Conservation (phyloP, 2,888 invertebrate genomes). For the Caenorhabditis parvicauda region DNA sequence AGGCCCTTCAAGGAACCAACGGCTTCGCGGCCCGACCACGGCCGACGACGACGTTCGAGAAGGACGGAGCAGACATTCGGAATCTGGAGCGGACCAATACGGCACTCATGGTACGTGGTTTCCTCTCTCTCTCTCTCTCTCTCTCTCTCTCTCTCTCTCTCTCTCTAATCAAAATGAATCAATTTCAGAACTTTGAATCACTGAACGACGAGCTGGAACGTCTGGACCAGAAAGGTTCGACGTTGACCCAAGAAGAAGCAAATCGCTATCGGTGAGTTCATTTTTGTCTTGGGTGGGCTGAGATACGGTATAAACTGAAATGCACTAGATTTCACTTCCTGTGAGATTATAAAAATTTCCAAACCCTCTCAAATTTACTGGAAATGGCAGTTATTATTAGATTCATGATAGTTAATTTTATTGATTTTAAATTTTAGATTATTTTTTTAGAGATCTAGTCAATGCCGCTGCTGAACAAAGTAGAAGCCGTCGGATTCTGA, state of each 20-base stretch:
- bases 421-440: background rate
- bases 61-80: constrained; percentile 23
- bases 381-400: too few relatives aligned
- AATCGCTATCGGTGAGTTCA: constrained; percentile 23
- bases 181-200: constrained; percentile 33
- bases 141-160: background rate
- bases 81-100: constrained; percentile 30
- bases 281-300: background rate
- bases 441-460: constrained; percentile 11
- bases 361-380: too few relatives aligned
- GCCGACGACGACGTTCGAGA: constrained; percentile 16
- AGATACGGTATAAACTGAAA: background rate
- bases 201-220: constrained; percentile 45
- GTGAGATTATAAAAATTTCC: too few relatives aligned
- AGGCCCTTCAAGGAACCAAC: constrained; percentile 33
- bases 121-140: too few relatives aligned
- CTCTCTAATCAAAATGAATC: too few relatives aligned
- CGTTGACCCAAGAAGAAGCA: constrained; percentile 39
- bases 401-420: background rate
- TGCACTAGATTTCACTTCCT: too few relatives aligned
- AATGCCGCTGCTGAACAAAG: constrained; percentile 20
- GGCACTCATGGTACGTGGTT: constrained; percentile 18
- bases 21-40: too few relatives aligned
- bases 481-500: constrained; percentile 7
- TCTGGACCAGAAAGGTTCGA: constrained; percentile 41